phyloP scores from a whole-genome alignment of 1,140 invertebrate species.

The Heliconius eleuchia region DNA sequence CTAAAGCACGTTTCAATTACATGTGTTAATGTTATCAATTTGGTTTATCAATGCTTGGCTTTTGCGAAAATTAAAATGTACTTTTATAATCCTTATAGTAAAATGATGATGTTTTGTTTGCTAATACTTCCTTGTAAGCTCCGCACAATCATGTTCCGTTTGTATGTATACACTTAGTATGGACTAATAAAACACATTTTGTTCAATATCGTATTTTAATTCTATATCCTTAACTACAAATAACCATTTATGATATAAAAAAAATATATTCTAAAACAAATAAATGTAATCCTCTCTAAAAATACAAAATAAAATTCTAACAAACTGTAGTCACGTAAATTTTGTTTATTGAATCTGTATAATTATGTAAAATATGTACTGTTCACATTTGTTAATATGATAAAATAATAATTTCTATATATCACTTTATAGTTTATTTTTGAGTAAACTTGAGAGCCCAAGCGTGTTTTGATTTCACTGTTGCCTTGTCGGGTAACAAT shows the following conservation, averaged over 20 bases:
- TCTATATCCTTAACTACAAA: slow-evolving; percentile 1
- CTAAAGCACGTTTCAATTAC: background rate
- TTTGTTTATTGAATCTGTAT: too few relatives aligned
- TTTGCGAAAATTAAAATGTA: slow-evolving; percentile 2
- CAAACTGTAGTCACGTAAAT: too few relatives aligned
- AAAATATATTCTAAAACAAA: background rate
- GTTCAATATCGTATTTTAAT: background rate
- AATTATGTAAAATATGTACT: too few relatives aligned
- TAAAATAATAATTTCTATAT: too few relatives aligned
- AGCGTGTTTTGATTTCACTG: slow-evolving; percentile 45
- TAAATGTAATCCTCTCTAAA: background rate
- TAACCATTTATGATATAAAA: slow-evolving; percentile 1
- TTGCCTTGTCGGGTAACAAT: slow-evolving; percentile 47
- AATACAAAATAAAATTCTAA: background rate
- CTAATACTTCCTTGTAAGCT: background rate
- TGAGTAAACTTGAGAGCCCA: slow-evolving; percentile 54
- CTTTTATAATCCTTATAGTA: background rate
- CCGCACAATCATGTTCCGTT: slow-evolving; percentile 6
- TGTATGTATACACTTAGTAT: slow-evolving; percentile 6
- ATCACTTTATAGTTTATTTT: slow-evolving; percentile 28
- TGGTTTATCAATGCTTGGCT: background rate
- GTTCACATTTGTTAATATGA: too few relatives aligned
- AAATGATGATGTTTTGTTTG: background rate
- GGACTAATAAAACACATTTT: slow-evolving; percentile 10
- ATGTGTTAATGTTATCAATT: background rate